Base-by-base conservation (phyloP, 1,140 invertebrate species). In the Stegodyphus dumicola region DNA sequence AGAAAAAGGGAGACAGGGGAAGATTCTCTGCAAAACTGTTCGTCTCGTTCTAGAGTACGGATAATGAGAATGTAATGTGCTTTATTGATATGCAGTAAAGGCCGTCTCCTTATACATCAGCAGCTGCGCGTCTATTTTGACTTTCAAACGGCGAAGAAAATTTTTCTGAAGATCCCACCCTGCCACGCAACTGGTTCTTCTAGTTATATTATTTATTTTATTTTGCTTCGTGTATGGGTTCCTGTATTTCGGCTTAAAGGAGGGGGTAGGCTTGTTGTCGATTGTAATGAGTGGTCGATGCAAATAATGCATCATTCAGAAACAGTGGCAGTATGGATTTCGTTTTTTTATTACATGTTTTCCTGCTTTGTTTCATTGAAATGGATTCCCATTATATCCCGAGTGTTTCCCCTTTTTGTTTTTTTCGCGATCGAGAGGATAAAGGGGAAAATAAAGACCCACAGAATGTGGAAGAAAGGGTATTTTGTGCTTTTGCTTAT, bases 21-120 rank as follows among this genome's bases (percentile, higher is more conserved):
- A 60, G 15, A 60, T 33, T 33, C 33, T 33, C 33, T 33, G 33
- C 33, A 60, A 60, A 60, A 10, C 9, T 60, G 9, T 60, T 60
- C 9, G 0, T 60, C 9, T 60, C 56, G 9, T 15, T 10, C 9
- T 10, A 60, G 9, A 9, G 56, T 60, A 60, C 15, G 56, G 56
- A 60, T 60, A 60, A 60, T 60, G 56, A 60, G 56, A 60, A 60
- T 60, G 56, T 60, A 60, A 60, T 60, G 56, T 60, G 56, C 56
- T 60, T 60, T 60, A 60, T 60, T 60, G 56, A 60, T 60, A 60
- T 15, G 56, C 56, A 60, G 56, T 60, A 60, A 60, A 60, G 56
- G 15, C 56, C 15, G 9, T 15, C 15, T 15, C 15, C 56, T 60
- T 15, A 15, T 15, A 60, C 56, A 60, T 60, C 56, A 5, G 9